These are phyloP conservation scores for Australoheros scitulus DNA, from an alignment of 2,113 vertebrate genomes.

Conservation along the genomic window DNA sequence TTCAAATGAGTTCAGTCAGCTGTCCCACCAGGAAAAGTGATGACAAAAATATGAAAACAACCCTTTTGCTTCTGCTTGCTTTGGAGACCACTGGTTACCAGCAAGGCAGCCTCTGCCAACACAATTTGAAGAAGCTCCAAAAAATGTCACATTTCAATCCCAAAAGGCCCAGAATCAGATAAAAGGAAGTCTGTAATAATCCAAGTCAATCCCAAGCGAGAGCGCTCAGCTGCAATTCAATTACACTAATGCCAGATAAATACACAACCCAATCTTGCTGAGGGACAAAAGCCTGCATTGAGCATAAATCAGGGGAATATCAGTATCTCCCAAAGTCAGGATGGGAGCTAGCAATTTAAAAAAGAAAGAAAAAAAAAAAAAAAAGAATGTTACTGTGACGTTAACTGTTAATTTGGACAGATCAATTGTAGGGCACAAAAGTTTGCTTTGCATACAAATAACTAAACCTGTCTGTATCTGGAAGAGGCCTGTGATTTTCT, in stretches of 20 bases:
- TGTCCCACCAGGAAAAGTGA: neutral
- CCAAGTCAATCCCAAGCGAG: conserved; percentile 21
- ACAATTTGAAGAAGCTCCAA: conserved; percentile 65
- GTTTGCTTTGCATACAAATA: conserved; percentile 54
- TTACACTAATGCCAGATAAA: conserved; percentile 45
- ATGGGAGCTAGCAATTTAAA: neutral
- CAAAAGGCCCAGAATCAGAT: conserved; percentile 29
- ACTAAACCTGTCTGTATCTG: conserved; percentile 41
- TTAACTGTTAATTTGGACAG: conserved; percentile 48
- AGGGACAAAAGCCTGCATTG: conserved; percentile 32
- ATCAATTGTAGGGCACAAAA: conserved; percentile 49
- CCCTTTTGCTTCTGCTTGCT: conserved; percentile 30
- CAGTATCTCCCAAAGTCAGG: neutral
- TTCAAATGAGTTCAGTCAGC: conserved; percentile 24
- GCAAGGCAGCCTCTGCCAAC: conserved; percentile 35
- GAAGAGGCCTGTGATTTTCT: conserved; percentile 59
- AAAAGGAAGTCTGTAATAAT: conserved; percentile 39
- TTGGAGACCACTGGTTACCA: conserved; percentile 10
- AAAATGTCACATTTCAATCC: conserved; percentile 46
- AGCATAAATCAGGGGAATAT: neutral
- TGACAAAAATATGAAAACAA: conserved; percentile 39
- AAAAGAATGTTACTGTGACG: conserved; percentile 36
- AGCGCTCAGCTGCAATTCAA: conserved; percentile 34
- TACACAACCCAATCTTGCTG: conserved; percentile 39
- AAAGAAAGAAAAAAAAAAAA: conserved; percentile 3